Evolutionary conservation across 2,888 invertebrate genomes (phyloP).

Genomic region (Chloromyia formosa): DNA sequence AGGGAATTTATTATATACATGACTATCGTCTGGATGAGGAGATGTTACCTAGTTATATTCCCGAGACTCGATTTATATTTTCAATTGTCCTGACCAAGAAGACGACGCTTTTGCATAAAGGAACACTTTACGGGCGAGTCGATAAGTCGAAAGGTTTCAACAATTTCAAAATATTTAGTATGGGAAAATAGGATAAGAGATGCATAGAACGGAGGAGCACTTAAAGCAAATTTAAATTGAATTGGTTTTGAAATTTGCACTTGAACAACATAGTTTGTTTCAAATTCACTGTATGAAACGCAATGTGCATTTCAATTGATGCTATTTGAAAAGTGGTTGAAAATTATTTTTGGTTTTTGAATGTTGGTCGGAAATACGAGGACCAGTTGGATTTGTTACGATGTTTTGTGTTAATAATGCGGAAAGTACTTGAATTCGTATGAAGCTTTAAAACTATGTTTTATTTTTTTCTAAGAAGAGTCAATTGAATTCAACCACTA

Average conservation of each 20-base stretch:
- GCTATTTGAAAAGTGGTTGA: too few relatives aligned
- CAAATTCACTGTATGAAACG: too few relatives aligned
- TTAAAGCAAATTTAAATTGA: conserved; percentile 4
- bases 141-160: conserved; percentile 61
- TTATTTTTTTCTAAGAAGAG: too few relatives aligned
- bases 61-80: conserved; percentile 56
- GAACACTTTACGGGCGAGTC: conserved; percentile 54
- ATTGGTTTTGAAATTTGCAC: neutral
- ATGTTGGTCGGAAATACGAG: too few relatives aligned
- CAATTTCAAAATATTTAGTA: conserved; percentile 60
- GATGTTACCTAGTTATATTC: conserved; percentile 57
- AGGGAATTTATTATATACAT: conserved; percentile 54
- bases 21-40: conserved; percentile 59
- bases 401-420: too few relatives aligned
- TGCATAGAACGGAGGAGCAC: neutral
- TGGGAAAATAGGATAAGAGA: conserved; percentile 54
- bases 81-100: conserved; percentile 52
- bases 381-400: too few relatives aligned
- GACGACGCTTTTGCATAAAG: conserved; percentile 52
- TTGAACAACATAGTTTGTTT: too few relatives aligned
- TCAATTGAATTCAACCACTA: too few relatives aligned
- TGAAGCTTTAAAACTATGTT: too few relatives aligned
- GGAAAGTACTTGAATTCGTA: too few relatives aligned
- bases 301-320: too few relatives aligned
- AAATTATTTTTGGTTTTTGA: too few relatives aligned